These are phyloP conservation scores for Ctenodactylus gundi DNA, from an alignment of 2,113 vertebrate species.

Conservation along the genomic window DNA sequence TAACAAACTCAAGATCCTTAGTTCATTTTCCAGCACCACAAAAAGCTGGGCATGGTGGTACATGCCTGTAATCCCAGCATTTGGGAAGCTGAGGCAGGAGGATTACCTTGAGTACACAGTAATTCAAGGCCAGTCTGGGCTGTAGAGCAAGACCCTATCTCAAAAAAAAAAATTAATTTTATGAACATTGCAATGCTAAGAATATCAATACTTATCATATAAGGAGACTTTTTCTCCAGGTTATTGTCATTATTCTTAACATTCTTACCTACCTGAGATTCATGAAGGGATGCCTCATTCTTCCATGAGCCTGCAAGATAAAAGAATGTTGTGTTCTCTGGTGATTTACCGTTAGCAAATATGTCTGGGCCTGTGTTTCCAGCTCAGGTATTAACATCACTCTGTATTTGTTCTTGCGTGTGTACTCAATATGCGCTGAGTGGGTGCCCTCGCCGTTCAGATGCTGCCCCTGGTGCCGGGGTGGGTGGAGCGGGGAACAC, in stretches of 20 bases:
- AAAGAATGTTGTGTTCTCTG: background rate
- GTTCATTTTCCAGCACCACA: too few species aligned
- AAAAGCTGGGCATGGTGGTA: too few species aligned
- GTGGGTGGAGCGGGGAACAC: background rate
- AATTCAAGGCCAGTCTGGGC: too few species aligned
- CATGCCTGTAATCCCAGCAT: too few species aligned
- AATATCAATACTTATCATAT: background rate
- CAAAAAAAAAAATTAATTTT: too few species aligned
- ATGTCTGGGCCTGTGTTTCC: background rate
- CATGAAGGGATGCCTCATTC: background rate
- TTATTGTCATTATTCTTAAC: background rate
- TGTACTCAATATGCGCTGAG: accelerated
- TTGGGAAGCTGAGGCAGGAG: too few species aligned
- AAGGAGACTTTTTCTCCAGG: background rate
- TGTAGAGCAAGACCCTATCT: too few species aligned
- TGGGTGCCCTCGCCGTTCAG: background rate
- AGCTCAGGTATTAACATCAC: background rate
- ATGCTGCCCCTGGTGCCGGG: background rate
- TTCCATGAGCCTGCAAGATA: background rate
- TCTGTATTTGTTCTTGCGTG: background rate
- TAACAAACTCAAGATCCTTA: too few species aligned
- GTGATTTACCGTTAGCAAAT: background rate
- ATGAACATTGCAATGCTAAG: background rate
- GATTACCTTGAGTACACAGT: too few species aligned
- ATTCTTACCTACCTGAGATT: background rate